A percentile compares a stretch with the other conserved stretches of the same genome.
Evolutionary conservation across 2,113 vertebrate species (phyloP).

Genomic region (Charina bottae): DNA sequence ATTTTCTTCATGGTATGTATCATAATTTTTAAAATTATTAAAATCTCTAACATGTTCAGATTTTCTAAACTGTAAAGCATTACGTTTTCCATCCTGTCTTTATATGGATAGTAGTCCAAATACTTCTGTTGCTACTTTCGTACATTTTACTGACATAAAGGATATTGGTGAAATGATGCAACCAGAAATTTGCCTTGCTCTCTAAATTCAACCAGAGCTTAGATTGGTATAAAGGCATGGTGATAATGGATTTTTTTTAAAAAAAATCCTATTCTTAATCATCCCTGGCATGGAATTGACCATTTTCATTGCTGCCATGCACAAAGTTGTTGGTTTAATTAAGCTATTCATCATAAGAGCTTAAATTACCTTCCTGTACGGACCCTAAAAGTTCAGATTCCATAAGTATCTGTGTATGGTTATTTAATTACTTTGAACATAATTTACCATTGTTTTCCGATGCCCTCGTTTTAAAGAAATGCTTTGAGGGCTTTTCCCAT

Average conservation of each 20-base stretch:
- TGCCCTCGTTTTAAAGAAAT: background rate
- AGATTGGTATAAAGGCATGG: background rate
- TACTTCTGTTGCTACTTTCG: background rate
- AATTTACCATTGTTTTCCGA: background rate
- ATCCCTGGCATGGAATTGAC: background rate
- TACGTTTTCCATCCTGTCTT: background rate
- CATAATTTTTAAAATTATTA: background rate
- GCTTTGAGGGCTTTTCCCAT: background rate
- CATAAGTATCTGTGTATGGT: background rate
- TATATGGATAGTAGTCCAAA: background rate
- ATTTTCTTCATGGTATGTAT: background rate
- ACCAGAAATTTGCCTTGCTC: background rate
- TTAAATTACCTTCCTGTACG: background rate
- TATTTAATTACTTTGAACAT: background rate
- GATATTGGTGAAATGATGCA: background rate
- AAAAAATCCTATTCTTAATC: background rate
- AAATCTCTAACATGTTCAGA: background rate
- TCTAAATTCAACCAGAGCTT: background rate
- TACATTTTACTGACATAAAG: background rate
- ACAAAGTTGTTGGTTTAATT: background rate
- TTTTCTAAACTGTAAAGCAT: background rate
- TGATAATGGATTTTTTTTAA: background rate
- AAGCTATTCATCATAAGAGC: background rate
- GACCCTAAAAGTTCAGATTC: background rate
- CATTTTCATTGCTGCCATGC: background rate